Evolutionary conservation across 2,113 vertebrate species (phyloP), one percentile per base, ranked within the genome.

Genomic region (Corydoras maculifer): DNA sequence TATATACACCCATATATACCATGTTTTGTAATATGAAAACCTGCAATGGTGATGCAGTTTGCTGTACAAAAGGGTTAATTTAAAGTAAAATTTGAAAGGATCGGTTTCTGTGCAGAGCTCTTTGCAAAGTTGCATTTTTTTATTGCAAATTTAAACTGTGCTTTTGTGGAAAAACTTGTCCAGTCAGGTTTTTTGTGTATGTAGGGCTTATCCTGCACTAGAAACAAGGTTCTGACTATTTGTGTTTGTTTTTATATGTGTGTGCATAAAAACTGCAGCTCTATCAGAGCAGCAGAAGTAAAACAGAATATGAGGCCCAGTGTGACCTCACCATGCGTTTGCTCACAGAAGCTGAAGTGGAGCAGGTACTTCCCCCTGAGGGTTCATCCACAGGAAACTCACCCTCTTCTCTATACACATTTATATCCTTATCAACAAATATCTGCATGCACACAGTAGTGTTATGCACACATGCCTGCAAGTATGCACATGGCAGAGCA

Each of bases 291-390:
- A 86, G 86, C 83, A 88, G 87, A 0, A 70, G 58, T 84, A 84
- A 25, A 85, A 84, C 83, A 83, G 88, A 82, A 0, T 67, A 74
- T 79, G 86, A 91, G 86, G 79, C 85, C 82, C 81, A n/a, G 82
- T 86, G 83, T 57, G 87, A 95, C 83, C 84, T 90, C 82, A 86
- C 90, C 69, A 79, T 76, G 0, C 62, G 30, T 85, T 91, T 92
- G 87, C 92, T 93, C 89, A 91, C 91, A 68, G 93, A 94, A 90
- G 87, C 86, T 77, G 88, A 92, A 90, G 87, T 92, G 86, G 88
- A 89, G 84, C 91, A 95, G 94, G 94, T 96, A 96, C 83, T 83
- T 81, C 67, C 80, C 78, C 68, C 57, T 81, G 71, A 77, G 72
- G 66, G 76, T 83, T 79, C 80, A 80, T 87, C 81, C 84, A 83